Evolutionary conservation across 2,797 vertebrate genomes (phyloP).

Genomic region (Anableps anableps): DNA sequence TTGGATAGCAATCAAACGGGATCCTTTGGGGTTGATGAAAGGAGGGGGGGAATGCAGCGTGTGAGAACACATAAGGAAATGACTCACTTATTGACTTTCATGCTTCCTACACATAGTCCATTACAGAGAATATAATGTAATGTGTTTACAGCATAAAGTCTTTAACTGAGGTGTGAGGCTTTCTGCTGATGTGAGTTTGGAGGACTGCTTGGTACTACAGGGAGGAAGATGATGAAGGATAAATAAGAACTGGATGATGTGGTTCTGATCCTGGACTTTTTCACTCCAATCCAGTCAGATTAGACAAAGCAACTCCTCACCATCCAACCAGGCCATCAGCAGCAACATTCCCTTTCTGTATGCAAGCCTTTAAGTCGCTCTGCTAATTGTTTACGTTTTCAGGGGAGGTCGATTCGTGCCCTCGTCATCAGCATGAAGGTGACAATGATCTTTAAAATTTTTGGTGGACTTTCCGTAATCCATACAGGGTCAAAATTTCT

Average conservation of each 20-base stretch:
- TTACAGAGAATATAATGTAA: slow-evolving; percentile 2
- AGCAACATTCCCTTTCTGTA: background rate
- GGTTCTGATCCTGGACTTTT: background rate
- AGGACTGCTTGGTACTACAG: background rate
- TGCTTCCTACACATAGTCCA: slow-evolving; percentile 52
- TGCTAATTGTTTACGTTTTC: background rate
- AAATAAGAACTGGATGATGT: background rate
- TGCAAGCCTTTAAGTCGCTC: background rate
- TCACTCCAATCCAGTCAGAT: background rate
- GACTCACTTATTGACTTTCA: slow-evolving; percentile 56
- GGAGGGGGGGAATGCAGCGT: slow-evolving; percentile 27
- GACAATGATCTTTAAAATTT: background rate
- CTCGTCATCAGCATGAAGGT: background rate
- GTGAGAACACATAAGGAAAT: slow-evolving; percentile 48
- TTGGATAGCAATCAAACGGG: slow-evolving; percentile 60
- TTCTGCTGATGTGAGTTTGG: slow-evolving; percentile 6
- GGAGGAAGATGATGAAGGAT: background rate
- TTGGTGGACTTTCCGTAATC: background rate
- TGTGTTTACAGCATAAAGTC: slow-evolving; percentile 9
- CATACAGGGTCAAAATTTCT: background rate
- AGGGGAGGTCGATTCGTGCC: background rate
- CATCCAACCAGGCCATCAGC: background rate
- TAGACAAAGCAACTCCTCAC: background rate
- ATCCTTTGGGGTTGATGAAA: slow-evolving; percentile 56
- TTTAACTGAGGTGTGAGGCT: slow-evolving; percentile 19